phyloP scores from a whole-genome alignment of 1,140 invertebrate species.

The Pemphigus obesinymphae region DNA sequence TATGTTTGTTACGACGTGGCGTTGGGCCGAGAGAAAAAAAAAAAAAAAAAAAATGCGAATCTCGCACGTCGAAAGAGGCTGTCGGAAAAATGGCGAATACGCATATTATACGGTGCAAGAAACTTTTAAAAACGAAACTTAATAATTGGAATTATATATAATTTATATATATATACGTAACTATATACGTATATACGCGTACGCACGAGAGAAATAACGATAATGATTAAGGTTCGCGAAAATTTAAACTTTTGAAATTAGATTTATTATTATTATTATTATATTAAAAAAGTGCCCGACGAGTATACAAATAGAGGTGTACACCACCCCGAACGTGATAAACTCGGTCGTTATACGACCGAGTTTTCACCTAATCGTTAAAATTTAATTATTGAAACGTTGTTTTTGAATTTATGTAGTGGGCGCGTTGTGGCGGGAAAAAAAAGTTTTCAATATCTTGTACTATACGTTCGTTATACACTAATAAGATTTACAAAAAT shows the following conservation, averaged over 20 bases:
- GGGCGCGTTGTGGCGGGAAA: not conserved
- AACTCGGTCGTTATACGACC: not conserved
- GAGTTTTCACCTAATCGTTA: not conserved
- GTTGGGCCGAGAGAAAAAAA: too few relatives aligned
- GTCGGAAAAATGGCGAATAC: not conserved
- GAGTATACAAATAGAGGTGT: not conserved
- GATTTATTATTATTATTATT: not conserved
- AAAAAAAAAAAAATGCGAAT: not conserved
- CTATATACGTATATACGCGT: not conserved
- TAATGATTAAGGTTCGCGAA: not conserved
- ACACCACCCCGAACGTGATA: not conserved
- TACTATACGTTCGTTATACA: not conserved
- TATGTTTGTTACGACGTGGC: not conserved
- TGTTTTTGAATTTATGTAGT: not conserved
- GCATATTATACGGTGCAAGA: not conserved
- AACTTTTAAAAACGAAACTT: not conserved
- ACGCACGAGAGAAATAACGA: not conserved
- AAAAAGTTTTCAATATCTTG: not conserved
- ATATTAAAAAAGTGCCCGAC: not conserved
- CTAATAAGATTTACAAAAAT: not conserved
- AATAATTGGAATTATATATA: not conserved
- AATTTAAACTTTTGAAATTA: slow-evolving; percentile 10
- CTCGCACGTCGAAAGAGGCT: not conserved
- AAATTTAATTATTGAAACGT: not conserved
- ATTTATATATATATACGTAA: too few relatives aligned